Evolutionary conservation across 2,113 vertebrate species (phyloP).

Genomic region (Zosterops lateralis): DNA sequence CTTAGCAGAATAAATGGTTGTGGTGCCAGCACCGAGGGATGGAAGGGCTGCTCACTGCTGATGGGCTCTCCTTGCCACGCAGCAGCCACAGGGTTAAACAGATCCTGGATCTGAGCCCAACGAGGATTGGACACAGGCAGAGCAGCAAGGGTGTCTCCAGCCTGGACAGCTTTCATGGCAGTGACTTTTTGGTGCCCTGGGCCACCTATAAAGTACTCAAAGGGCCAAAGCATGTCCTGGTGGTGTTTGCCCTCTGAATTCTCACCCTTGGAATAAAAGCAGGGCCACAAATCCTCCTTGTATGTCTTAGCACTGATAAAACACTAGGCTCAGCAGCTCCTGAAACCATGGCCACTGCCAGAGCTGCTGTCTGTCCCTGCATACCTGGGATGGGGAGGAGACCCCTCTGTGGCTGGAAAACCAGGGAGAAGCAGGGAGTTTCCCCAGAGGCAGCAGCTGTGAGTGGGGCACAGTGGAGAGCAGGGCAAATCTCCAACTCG

Average conservation of each 20-base stretch:
- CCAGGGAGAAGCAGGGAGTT: background rate
- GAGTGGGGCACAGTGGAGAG: no score
- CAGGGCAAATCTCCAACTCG: background rate
- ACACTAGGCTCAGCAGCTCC: background rate
- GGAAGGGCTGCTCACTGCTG: background rate
- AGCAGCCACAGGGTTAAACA: slow-evolving; percentile 6
- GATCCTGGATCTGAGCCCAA: background rate
- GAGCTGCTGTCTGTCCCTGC: background rate
- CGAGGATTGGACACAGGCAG: accelerated
- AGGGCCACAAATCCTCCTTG: background rate
- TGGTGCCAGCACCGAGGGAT: background rate
- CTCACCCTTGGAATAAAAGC: background rate
- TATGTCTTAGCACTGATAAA: background rate
- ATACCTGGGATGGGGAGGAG: background rate
- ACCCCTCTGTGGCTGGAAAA: background rate
- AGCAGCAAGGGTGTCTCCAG: background rate
- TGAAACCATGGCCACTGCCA: background rate
- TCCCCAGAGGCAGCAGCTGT: background rate
- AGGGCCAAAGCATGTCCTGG: background rate
- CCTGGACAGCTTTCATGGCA: background rate
- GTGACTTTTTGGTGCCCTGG: background rate
- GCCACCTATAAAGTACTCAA: background rate
- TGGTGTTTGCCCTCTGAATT: background rate
- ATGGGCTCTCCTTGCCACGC: background rate
- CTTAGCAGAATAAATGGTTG: slow-evolving; percentile 11